A percentile compares a stretch with the other conserved stretches of the same genome.
phyloP scores from a whole-genome alignment of 2,113 vertebrate species.

The Pavo muticus region DNA sequence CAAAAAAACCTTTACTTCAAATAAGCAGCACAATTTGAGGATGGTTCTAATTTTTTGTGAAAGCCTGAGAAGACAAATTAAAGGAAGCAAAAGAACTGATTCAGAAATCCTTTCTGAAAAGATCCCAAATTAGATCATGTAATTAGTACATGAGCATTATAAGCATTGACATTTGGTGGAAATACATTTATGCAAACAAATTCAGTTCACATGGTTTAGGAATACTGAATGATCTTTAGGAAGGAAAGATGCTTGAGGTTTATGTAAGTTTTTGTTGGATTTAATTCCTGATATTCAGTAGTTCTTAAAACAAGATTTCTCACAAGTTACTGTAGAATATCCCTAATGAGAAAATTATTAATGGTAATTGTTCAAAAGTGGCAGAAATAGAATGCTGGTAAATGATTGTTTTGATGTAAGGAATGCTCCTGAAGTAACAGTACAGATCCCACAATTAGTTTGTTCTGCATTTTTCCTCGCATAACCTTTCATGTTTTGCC shows the following conservation, averaged over 20 bases:
- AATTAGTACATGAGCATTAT: conserved; percentile 57
- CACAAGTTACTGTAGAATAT: not conserved
- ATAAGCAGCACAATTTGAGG: conserved; percentile 30
- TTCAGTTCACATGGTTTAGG: conserved; percentile 53
- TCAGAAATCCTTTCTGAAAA: conserved; percentile 47
- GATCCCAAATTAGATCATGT: conserved; percentile 45
- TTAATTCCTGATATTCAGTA: not conserved
- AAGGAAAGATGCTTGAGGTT: conserved; percentile 19
- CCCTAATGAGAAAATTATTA: not conserved
- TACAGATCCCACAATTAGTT: not conserved
- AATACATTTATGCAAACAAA: conserved; percentile 65
- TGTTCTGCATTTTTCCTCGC: not conserved
- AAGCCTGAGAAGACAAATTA: conserved; percentile 29
- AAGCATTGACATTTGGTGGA: conserved; percentile 47
- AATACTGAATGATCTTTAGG: conserved; percentile 40
- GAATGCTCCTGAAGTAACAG: not conserved
- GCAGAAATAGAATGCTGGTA: not conserved
- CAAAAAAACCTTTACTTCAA: not conserved
- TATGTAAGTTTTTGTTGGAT: not conserved
- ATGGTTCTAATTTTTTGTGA: conserved; percentile 8
- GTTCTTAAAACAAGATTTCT: conserved; percentile 36
- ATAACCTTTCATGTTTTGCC: not conserved
- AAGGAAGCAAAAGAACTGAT: conserved; percentile 45
- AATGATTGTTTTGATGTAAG: not conserved
- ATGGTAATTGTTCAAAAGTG: not conserved